phyloP scores from a whole-genome alignment of 2,888 invertebrate species.

The Trissolcus brochymenae region DNA sequence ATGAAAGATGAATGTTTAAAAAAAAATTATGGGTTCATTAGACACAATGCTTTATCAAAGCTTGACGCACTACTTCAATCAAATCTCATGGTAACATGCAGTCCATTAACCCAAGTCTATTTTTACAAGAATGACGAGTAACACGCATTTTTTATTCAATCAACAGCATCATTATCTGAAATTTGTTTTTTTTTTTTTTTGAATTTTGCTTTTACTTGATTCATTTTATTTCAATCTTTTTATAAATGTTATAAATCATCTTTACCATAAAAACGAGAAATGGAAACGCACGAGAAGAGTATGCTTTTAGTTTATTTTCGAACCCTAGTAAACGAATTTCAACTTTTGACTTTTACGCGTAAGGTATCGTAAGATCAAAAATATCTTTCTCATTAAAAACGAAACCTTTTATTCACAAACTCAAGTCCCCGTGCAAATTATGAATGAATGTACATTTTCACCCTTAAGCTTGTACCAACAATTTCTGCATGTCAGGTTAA shows the following conservation, averaged over 20 bases:
- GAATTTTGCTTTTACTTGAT: not conserved
- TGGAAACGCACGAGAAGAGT: no score
- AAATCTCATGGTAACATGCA: slow-evolving; percentile 15
- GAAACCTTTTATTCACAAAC: slow-evolving; percentile 12
- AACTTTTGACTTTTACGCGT: no score
- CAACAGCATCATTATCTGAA: no score
- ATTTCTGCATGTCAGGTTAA: slow-evolving; percentile 61
- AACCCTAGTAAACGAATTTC: no score
- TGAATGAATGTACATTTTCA: slow-evolving; percentile 57
- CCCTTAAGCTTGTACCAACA: slow-evolving; percentile 44
- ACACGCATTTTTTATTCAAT: not conserved
- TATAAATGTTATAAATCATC: not conserved
- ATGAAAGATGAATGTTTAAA: no score
- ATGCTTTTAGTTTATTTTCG: no score
- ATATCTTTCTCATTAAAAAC: slow-evolving; percentile 12
- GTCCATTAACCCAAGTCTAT: slow-evolving; percentile 40
- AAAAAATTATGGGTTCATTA: no score
- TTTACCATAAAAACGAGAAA: not conserved
- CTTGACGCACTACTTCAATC: not conserved
- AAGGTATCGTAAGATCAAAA: not conserved
- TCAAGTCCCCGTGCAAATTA: slow-evolving; percentile 40
- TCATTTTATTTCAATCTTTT: slow-evolving; percentile 8
- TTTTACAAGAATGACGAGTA: slow-evolving; percentile 6
- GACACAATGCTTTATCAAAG: no score
- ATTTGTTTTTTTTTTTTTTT: not conserved